Percentiles rank a stretch among this genome's conserved stretches.
These are phyloP conservation scores for Podarcis siculus DNA, from an alignment of 2,797 vertebrate genomes.

Conservation along the genomic window DNA sequence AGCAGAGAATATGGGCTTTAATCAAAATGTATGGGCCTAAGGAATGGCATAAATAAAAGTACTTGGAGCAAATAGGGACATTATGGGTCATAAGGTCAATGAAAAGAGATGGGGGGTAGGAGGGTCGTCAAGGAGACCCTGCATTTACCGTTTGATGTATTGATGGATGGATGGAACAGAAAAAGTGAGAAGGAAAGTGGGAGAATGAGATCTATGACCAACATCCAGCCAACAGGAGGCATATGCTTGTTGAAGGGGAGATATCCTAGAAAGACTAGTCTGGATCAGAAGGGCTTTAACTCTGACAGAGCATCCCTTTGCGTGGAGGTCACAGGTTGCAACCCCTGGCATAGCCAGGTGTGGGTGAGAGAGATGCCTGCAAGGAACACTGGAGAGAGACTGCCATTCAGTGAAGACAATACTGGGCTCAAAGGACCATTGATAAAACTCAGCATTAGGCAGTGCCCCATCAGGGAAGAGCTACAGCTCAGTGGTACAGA, in stretches of 20 bases:
- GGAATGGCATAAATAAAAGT: constrained; percentile 77
- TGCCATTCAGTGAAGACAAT: too few species aligned
- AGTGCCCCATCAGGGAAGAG: too few species aligned
- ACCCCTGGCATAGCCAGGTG: too few species aligned
- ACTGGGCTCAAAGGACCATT: too few species aligned
- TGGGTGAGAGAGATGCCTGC: too few species aligned
- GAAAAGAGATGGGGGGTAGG: constrained; percentile 59
- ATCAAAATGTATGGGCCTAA: constrained; percentile 75
- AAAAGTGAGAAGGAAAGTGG: background rate
- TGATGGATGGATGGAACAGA: constrained; percentile 49
- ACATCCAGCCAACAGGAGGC: background rate
- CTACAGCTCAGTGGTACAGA: too few species aligned
- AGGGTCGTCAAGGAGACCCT: constrained; percentile 57
- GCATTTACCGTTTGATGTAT: constrained; percentile 66
- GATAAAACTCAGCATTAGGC: too few species aligned
- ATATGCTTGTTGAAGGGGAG: background rate
- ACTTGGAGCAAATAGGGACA: constrained; percentile 74
- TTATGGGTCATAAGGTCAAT: constrained; percentile 79
- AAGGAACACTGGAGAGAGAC: too few species aligned
- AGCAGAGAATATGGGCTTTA: constrained; percentile 68
- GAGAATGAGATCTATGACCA: background rate
- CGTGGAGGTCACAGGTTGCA: too few species aligned
- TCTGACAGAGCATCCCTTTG: too few species aligned
- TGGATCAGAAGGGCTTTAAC: too few species aligned
- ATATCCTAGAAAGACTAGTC: too few species aligned